Conservation (phyloP, 2,888 invertebrate species). For the Protodeltote pygarga region DNA sequence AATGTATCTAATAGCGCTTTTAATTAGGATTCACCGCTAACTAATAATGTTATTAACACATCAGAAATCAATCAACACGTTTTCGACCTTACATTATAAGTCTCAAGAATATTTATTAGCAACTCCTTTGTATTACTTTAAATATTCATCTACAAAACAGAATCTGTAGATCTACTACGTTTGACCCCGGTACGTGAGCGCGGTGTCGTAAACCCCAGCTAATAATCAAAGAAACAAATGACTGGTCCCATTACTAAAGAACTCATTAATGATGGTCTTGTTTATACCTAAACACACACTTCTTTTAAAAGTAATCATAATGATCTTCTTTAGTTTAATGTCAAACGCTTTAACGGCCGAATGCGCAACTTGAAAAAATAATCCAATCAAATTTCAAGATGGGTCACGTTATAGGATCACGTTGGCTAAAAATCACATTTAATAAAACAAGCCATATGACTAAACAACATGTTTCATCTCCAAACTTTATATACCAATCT, state of each 20-base stretch:
- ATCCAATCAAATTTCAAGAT: slow-evolving; percentile 16
- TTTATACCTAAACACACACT: slow-evolving; percentile 41
- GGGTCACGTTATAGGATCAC: slow-evolving; percentile 31
- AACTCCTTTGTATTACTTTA: slow-evolving; percentile 14
- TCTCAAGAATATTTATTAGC: slow-evolving; percentile 2
- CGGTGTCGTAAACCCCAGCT: slow-evolving; percentile 11
- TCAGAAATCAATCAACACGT: slow-evolving; percentile 6
- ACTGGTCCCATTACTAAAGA: slow-evolving; percentile 32
- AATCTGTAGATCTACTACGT: slow-evolving; percentile 7
- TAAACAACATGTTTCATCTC: too few species aligned
- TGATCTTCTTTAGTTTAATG: slow-evolving; percentile 30
- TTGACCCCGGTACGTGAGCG: background rate
- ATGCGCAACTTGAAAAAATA: slow-evolving; percentile 19
- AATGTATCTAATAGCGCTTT: slow-evolving; percentile 24
- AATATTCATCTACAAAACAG: slow-evolving; percentile 7
- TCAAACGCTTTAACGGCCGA: slow-evolving; percentile 27
- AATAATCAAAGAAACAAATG: slow-evolving; percentile 31
- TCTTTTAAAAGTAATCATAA: slow-evolving; percentile 26
- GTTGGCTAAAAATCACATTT: too few species aligned
- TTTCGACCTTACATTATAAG: too few species aligned
- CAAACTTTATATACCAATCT: too few species aligned
- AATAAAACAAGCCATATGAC: too few species aligned
- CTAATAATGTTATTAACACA: too few species aligned
- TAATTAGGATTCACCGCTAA: slow-evolving; percentile 27
- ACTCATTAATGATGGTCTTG: slow-evolving; percentile 29